Evolutionary conservation across 2,888 invertebrate genomes (phyloP), one percentile per base, ranked within the genome.

Genomic region (Steinernema hermaphroditum): DNA sequence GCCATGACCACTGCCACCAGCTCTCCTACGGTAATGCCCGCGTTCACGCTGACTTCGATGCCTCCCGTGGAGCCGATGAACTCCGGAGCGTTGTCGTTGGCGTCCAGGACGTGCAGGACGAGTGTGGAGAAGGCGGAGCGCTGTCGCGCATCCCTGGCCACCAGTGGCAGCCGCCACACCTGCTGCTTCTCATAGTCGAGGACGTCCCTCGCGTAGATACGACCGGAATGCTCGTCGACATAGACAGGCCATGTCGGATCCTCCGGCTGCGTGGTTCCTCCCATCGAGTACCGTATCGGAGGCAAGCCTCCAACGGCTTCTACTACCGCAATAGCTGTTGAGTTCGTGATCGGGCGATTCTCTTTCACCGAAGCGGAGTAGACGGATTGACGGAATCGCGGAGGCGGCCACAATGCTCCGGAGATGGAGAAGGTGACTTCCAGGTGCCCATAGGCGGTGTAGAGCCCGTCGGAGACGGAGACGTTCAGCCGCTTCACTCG

Each of bases 31-130:
- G 91, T 89, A 80, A 91, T 91, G 75, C 86, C 87, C 89, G 96
- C 95, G 0, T 92, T 90, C 34, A 94, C 91, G 50, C 90, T 89
- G 24, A 92, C 92, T 80, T 90, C 91, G 88, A 95, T 96, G 78
- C 91, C 91, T 82, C 92, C 92, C 24, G 29, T 22, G 16, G 77
- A 76, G 76, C 92, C 91, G 68, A 88, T 92, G 88, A 97, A 97
- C 88, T 93, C 93, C 12, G 97, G 97, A 32, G 95, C 94, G 89
- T 96, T 96, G 88, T 96, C 96, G 88, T 96, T 96, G 88, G 92
- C 93, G 88, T 96, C 96, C 29, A 78, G 71, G 8, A 85, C 79
- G 41, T 74, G 54, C 19, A 85, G 74, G 1, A 80, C 78, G n/a
- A 84, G 62, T 0, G 77, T 80, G 14, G 81, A 75, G 74, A 85